Conservation (phyloP, 2,888 invertebrate species). For the Eucriotettix oculatus region DNA sequence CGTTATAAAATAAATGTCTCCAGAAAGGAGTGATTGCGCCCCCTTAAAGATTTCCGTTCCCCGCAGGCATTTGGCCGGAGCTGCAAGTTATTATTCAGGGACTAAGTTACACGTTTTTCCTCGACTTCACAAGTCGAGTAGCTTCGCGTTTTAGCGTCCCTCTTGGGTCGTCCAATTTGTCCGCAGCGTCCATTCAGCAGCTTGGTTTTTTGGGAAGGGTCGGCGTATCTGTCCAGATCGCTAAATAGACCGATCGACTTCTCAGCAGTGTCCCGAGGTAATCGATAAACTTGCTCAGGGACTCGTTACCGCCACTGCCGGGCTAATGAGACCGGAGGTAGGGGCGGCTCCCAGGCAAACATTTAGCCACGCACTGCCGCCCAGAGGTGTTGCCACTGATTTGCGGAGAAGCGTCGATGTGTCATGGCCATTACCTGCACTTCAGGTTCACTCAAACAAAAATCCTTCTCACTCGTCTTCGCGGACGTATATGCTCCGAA, state of each 20-base stretch:
- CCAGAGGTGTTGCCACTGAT: not conserved
- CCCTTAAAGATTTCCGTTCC: too few species aligned
- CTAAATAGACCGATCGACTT: constrained; percentile 1
- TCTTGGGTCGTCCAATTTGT: not conserved
- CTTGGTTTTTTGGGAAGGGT: not conserved
- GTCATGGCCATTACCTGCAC: too few species aligned
- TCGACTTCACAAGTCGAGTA: too few species aligned
- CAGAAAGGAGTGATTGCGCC: too few species aligned
- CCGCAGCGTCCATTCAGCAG: not conserved
- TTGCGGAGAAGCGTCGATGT: not conserved
- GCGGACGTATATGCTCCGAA: too few species aligned
- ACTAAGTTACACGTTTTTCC: too few species aligned
- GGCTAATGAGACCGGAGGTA: constrained; percentile 8
- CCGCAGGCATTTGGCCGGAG: too few species aligned
- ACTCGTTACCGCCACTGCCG: constrained; percentile 3
- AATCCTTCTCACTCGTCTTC: too few species aligned
- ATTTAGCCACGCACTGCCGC: not conserved
- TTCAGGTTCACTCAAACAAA: too few species aligned
- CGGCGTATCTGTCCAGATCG: not conserved
- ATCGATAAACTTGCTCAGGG: constrained; percentile 5
- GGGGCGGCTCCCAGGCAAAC: not conserved
- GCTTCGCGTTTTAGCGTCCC: too few species aligned
- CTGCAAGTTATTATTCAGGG: not conserved
- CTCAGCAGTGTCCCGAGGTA: not conserved
- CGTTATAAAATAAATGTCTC: too few species aligned